These are phyloP conservation scores for Microtus richardsoni DNA, from an alignment of 2,113 vertebrate species.

Conservation along the genomic window DNA sequence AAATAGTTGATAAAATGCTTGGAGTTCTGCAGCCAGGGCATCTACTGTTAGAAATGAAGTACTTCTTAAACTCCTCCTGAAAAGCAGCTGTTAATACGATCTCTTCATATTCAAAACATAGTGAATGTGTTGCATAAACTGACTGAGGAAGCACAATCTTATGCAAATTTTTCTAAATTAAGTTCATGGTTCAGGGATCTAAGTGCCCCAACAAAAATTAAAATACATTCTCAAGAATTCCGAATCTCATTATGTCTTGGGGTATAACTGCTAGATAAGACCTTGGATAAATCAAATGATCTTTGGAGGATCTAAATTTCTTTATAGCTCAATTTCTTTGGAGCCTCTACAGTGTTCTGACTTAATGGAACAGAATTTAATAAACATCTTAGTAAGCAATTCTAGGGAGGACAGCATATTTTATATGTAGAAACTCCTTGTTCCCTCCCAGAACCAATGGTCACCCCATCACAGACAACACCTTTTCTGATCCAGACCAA, in stretches of 20 bases:
- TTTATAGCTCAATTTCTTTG: conserved; percentile 45
- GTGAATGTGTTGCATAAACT: conserved; percentile 17
- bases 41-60: conserved; percentile 30
- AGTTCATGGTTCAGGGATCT: conserved; percentile 69
- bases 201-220: conserved; percentile 68
- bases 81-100: conserved; percentile 54
- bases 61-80: conserved; percentile 26
- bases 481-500: not conserved
- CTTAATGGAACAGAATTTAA: conserved; percentile 46
- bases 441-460: fast-evolving
- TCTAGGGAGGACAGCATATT: not conserved
- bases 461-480: not conserved
- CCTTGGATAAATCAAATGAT: conserved; percentile 42
- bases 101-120: conserved; percentile 45
- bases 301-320: conserved; percentile 46
- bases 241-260: conserved; percentile 55
- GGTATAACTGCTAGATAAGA: conserved; percentile 35
- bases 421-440: not conserved
- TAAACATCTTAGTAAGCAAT: conserved; percentile 2
- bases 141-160: conserved; percentile 61
- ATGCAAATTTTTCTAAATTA: conserved; percentile 66
- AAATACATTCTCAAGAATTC: conserved; percentile 53
- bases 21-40: not conserved
- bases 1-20: conserved; percentile 57
- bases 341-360: not conserved